Percentiles rank a stretch among this genome's conserved stretches.
These are phyloP conservation scores for Ateles fusciceps DNA, from an alignment of 2,797 vertebrate species.

Conservation along the genomic window DNA sequence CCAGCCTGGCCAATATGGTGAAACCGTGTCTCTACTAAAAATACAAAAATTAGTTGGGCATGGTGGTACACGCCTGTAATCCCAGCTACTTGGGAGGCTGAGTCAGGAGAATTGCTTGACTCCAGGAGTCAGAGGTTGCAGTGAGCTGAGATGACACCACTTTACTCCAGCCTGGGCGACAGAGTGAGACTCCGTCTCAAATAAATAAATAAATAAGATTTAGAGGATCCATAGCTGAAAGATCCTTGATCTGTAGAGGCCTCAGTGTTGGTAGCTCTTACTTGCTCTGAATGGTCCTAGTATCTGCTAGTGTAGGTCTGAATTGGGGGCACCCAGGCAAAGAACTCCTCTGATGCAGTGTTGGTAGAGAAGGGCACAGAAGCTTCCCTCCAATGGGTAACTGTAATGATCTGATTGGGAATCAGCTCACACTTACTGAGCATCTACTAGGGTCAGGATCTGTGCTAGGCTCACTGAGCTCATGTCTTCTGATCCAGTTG, in stretches of 20 bases:
- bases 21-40: background rate
- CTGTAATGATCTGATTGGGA: background rate
- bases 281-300: background rate
- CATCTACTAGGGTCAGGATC: background rate
- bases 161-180: background rate
- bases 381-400: background rate
- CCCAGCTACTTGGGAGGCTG: background rate
- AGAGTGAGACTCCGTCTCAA: background rate
- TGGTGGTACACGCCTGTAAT: background rate
- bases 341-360: background rate
- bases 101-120: background rate
- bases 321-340: background rate
- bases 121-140: background rate
- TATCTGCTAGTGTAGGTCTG: background rate
- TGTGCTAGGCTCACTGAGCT: background rate
- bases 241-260: background rate
- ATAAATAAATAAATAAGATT: background rate
- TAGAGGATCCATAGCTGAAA: background rate
- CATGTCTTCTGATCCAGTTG: background rate
- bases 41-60: background rate
- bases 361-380: background rate
- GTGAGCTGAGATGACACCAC: background rate
- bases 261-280: background rate
- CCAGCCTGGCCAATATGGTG: background rate
- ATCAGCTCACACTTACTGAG: background rate